Evolutionary conservation across 1,140 invertebrate genomes (phyloP), one percentile per base, ranked within the genome.

Genomic region (Melitaea cinxia): DNA sequence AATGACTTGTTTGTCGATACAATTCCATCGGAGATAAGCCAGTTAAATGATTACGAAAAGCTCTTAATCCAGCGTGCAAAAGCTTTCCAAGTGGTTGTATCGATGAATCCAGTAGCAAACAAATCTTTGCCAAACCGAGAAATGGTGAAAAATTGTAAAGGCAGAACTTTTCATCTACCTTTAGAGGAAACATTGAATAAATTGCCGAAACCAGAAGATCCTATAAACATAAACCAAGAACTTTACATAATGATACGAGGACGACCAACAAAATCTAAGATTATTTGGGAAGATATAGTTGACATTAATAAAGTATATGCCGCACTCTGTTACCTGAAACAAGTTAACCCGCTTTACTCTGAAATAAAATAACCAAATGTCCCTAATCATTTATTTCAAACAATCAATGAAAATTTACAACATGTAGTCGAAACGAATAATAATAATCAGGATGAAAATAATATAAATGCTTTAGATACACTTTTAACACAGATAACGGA

Each of bases 101-200:
- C 14, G 30, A 70, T 67, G 49, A 72, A 64, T 50, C 60, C 65
- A 9, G 64, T 72, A 4, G 65, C 59, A n/a, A 73, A 64, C 30
- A 68, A 69, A 63, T 15, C 45, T 63, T 52, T 69, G 47, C 66
- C 65, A 26, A 50, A 73, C 47, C 49, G 24, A n/a, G 28, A 72
- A 0, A 68, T 64, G 65, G 37, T 61, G 28, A 65, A 68, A 37
- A 60, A 68, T 61, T 60, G 68, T 45, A 71, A 75, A 66, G 65
- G 69, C 49, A 52, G 65, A 57, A 71, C 72, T 52, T 75, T 68
- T 24, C 68, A 74, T 33, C 54, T 74, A 9, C 62, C 72, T 28
- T 45, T 74, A 23, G 57, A 70, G 56, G 57, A 62, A 60, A 68
- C 68, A n/a, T 56, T 73, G 9, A 70, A 71, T 55, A 75, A 71